phyloP scores from a whole-genome alignment of 37 sponge, comb jelly and placozoan species.

The Ianthella basta region DNA sequence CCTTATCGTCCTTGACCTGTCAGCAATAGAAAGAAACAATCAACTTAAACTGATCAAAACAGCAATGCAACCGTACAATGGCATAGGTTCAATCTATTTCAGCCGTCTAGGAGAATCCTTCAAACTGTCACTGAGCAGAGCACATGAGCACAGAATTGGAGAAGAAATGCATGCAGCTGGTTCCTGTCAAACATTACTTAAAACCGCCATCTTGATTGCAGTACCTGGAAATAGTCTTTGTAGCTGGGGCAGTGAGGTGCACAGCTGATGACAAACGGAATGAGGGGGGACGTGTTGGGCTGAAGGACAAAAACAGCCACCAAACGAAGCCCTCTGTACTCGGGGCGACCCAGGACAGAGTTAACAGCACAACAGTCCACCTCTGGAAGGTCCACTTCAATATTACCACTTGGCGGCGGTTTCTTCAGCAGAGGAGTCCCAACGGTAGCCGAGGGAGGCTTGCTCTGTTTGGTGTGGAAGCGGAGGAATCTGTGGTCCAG shows the following conservation, averaged over 20 bases:
- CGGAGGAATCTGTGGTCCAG: neutral
- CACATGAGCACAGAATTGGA: no score
- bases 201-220: no score
- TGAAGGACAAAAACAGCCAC: neutral
- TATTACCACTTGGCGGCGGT: neutral
- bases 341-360: neutral
- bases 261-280: neutral
- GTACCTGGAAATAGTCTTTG: no score
- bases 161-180: no score
- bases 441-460: neutral
- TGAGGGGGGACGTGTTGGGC: neutral
- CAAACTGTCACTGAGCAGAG: no score
- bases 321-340: neutral
- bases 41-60: neutral
- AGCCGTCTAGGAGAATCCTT: no score
- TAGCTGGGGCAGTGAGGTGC: no score
- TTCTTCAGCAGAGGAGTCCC: neutral
- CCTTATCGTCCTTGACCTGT: neutral
- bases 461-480: neutral
- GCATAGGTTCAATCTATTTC: no score
- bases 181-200: no score
- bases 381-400: slow-evolving; percentile 20
- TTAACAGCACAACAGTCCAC: slow-evolving; percentile 7
- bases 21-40: neutral
- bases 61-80: no score